Percentiles rank a stretch among this genome's conserved stretches.
phyloP scores from a whole-genome alignment of 2,888 invertebrate species.

The Rhyacophila evoluta region DNA sequence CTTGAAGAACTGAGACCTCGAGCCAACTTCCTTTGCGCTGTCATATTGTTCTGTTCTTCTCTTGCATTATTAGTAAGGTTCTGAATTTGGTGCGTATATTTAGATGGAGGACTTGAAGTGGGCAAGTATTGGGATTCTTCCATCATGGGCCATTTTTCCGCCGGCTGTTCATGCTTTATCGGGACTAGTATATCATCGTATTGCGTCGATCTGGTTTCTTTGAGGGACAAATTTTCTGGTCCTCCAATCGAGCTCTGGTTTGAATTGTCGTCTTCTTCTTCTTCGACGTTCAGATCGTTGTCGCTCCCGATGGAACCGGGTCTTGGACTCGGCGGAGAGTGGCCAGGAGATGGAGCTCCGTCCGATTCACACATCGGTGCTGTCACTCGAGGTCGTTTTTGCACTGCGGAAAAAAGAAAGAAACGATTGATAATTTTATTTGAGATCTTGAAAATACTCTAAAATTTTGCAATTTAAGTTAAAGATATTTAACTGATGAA shows the following conservation, averaged over 20 bases:
- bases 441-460: no score
- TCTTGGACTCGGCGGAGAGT: conserved; percentile 62
- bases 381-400: conserved; percentile 68
- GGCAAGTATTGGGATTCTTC: conserved; percentile 55
- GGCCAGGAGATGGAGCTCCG: conserved; percentile 58
- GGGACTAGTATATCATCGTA: conserved; percentile 65
- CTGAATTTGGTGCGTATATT: conserved; percentile 58
- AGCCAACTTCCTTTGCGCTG: conserved; percentile 42
- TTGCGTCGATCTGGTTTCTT: conserved; percentile 71
- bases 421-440: no score
- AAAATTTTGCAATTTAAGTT: no score
- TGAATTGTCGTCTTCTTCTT: conserved; percentile 67
- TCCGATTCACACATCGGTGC: conserved; percentile 58
- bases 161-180: conserved; percentile 67
- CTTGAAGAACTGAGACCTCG: conserved; percentile 48
- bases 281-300: conserved; percentile 71
- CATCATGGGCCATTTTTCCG: conserved; percentile 65
- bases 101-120: conserved; percentile 57
- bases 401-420: conserved; percentile 60
- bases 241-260: conserved; percentile 69
- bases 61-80: conserved; percentile 43
- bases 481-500: no score
- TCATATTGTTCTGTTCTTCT: conserved; percentile 43
- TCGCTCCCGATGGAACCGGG: conserved; percentile 64
- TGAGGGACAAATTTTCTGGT: conserved; percentile 86